Evolutionary conservation across 2,797 vertebrate genomes (phyloP), one percentile per base, ranked within the genome.

Genomic region (Pantherophis vulpinus): DNA sequence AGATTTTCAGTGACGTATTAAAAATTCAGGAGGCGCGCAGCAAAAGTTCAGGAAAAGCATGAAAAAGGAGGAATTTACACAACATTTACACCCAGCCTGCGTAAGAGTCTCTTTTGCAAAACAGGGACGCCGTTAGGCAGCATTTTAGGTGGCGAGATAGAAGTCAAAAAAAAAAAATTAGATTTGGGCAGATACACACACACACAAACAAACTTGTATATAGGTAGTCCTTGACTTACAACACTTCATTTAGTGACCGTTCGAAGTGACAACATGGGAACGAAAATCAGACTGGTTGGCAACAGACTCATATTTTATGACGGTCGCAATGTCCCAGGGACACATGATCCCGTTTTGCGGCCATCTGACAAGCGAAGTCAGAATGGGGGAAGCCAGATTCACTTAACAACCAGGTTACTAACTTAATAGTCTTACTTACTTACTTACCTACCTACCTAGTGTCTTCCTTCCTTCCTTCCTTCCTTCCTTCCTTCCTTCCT

Each of bases 81-180:
- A n/a, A 60, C 20, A 9, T 60, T 25, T 25, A 60, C 56, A 58
- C 56, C 51, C 92, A 6, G 4, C 56, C 55, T n/a, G n/a, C n/a
- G n/a, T n/a, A n/a, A 92, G 91, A 91, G n/a, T 32, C 59, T 66
- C 94, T 94, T 94, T 91, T 74, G 14, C 20, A 56, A 79, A 58
- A 0, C 86, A 92, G 14, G n/a, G 66, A 32, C 25, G 95, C 61
- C 94, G 86, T 94, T 59, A 91, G 27, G 86, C 87, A 56, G 56
- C 23, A 29, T 74, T 93, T 95, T 79, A 59, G 91, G 83, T 94
- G 94, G 92, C 13, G 61, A 74, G 94, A 37, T 18, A 9, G 2
- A 86, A 92, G 13, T 47, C 37, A 37, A 37, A 37, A 55, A 70
- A 86, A 29, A 1, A 13, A 29, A 9, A 0, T 55, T 58, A n/a